phyloP scores from a whole-genome alignment of 2,888 invertebrate genomes.

The Plagodis dolabraria region DNA sequence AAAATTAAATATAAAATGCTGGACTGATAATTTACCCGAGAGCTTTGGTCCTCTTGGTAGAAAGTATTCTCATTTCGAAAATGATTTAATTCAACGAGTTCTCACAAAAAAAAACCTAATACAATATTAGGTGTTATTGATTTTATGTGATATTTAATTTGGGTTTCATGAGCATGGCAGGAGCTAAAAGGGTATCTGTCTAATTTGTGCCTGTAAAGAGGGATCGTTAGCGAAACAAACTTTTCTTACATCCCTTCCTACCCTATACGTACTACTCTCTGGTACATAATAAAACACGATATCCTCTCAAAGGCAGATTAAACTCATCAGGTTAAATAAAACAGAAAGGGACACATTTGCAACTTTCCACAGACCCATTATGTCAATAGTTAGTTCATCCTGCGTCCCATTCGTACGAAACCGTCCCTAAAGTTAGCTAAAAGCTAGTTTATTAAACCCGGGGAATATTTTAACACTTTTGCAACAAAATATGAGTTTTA shows the following conservation, averaged over 20 bases:
- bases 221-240: background rate
- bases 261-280: background rate
- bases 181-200: no score
- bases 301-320: constrained; percentile 15
- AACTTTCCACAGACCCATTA: constrained; percentile 19
- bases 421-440: constrained; percentile 34
- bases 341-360: constrained; percentile 22
- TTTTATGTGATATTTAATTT: no score
- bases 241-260: background rate
- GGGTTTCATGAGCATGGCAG: no score
- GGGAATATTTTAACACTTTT: constrained; percentile 47
- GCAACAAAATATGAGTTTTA: constrained; percentile 46
- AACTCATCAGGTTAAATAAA: constrained; percentile 23
- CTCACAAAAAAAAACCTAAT: no score
- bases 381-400: constrained; percentile 29
- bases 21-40: no score
- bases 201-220: no score
- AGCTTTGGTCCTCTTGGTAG: no score
- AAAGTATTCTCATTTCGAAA: no score
- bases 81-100: no score
- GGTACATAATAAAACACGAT: constrained; percentile 1
- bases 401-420: constrained; percentile 27
- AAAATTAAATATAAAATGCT: no score
- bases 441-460: constrained; percentile 25
- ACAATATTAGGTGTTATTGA: no score